These are phyloP conservation scores for Berghia stephanieae DNA, from an alignment of 1,140 invertebrate genomes.

Conservation along the genomic window DNA sequence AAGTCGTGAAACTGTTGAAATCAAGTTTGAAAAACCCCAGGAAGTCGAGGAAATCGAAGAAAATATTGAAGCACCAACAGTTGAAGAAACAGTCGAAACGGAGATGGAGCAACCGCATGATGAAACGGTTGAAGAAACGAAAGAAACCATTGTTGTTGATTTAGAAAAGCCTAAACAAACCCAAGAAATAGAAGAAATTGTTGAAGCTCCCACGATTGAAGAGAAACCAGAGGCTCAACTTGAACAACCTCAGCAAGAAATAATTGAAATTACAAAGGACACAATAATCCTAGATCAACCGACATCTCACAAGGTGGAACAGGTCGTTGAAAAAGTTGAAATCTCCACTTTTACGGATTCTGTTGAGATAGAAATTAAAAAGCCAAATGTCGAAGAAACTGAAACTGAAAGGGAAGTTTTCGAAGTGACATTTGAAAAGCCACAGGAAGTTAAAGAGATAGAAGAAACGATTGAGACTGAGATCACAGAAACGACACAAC, in stretches of 20 bases:
- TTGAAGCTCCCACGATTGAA: slow-evolving; percentile 28
- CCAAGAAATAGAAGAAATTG: slow-evolving; percentile 24
- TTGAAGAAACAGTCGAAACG: slow-evolving; percentile 28
- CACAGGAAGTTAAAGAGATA: slow-evolving; percentile 29
- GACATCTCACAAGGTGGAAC: slow-evolving; percentile 32
- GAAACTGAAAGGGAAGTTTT: slow-evolving; percentile 38
- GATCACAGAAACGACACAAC: slow-evolving; percentile 6
- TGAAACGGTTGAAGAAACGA: slow-evolving; percentile 36
- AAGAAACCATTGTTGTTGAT: slow-evolving; percentile 36
- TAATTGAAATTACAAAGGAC: slow-evolving; percentile 33
- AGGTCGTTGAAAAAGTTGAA: slow-evolving; percentile 25
- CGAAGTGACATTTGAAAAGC: slow-evolving; percentile 38
- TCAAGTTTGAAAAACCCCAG: slow-evolving; percentile 38
- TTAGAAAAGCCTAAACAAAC: slow-evolving; percentile 30
- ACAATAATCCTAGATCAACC: slow-evolving; percentile 28
- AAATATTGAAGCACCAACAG: slow-evolving; percentile 8
- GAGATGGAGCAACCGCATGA: slow-evolving; percentile 35
- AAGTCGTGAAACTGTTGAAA: slow-evolving; percentile 36
- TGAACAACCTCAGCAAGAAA: slow-evolving; percentile 33
- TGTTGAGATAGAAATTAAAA: slow-evolving; percentile 32
- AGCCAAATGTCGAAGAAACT: slow-evolving; percentile 33
- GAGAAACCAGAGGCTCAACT: slow-evolving; percentile 35
- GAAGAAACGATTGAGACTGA: slow-evolving; percentile 23
- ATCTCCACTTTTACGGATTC: slow-evolving; percentile 29
- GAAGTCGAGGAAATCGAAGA: slow-evolving; percentile 32